phyloP scores from a whole-genome alignment of 2,888 invertebrate genomes.

The Odontocolon sp. region DNA sequence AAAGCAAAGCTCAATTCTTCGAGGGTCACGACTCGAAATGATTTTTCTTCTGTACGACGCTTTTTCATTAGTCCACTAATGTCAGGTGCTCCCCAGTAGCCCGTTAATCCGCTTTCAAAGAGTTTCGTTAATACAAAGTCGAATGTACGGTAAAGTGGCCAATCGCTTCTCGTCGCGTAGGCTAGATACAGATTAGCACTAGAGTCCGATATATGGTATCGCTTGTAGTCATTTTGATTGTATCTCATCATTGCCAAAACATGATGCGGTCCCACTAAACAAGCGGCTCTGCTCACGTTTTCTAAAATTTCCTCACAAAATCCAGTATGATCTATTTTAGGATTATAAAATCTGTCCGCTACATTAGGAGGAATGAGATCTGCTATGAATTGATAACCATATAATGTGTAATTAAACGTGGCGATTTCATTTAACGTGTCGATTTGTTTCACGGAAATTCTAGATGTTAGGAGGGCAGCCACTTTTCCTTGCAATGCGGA shows the following conservation, averaged over 20 bases:
- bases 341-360: neutral
- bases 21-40: neutral
- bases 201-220: neutral
- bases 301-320: neutral
- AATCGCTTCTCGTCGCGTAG: neutral
- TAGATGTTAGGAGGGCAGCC: neutral
- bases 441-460: neutral
- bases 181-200: neutral
- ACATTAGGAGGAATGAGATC: neutral
- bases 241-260: neutral
- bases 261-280: neutral
- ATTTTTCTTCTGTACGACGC: neutral
- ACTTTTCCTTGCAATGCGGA: constrained; percentile 4
- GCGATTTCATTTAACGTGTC: neutral
- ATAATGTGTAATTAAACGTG: neutral
- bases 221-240: neutral
- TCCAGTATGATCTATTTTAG: neutral
- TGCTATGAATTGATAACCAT: neutral
- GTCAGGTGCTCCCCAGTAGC: neutral
- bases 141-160: neutral
- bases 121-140: neutral
- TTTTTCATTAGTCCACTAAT: neutral
- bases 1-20: neutral
- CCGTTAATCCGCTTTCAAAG: neutral
- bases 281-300: neutral